Evolutionary conservation across 2,888 invertebrate genomes (phyloP), one percentile per base, ranked within the genome.

Genomic region (Ormyrus rosae): DNA sequence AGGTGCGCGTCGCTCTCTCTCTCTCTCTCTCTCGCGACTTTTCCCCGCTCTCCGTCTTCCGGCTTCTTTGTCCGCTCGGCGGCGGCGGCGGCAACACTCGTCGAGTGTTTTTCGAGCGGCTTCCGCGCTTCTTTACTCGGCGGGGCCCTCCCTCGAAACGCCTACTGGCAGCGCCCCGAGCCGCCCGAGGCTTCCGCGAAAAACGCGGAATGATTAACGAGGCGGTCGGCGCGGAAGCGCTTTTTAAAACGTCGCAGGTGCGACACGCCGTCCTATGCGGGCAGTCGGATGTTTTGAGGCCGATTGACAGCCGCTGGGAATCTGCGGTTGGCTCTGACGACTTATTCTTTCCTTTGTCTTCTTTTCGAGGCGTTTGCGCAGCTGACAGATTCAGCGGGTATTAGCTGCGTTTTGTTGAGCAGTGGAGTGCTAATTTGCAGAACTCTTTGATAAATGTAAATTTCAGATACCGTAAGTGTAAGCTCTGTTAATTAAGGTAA

Each of bases 141-240:
- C 7, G 7, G 53, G 10, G 10, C 10, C 13, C n/a, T 58, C 68
- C 34, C 45, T 11, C 45, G 50, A 67, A 55, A 68, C 68, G 55
- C 45, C 55, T 55, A 45, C 55, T n/a, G 34, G 10, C 6, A 55
- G 34, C 19, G 19, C 19, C 45, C 55, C 68, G 60, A 58, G 74
- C 53, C 13, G 80, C 34, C 34, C 34, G 34, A 34, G 34, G 34
- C 34, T 34, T 34, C 34, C 34, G 34, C 34, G 78, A 78, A 82
- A 78, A 79, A 82, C 80, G 67, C 34, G 72, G 74, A 73, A 78
- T 83, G 83, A 84, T 84, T 84, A 82, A 84, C 81, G 81, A 64
- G 8, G 80, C 64, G 56, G 55, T 53, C 48, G 34, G 11, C 65
- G 80, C 75, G 71, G 71, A 71, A 61, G n/a, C 63, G 63, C 46